Evolutionary conservation across 2,888 invertebrate genomes (phyloP).

Genomic region (Aphrophora alni): DNA sequence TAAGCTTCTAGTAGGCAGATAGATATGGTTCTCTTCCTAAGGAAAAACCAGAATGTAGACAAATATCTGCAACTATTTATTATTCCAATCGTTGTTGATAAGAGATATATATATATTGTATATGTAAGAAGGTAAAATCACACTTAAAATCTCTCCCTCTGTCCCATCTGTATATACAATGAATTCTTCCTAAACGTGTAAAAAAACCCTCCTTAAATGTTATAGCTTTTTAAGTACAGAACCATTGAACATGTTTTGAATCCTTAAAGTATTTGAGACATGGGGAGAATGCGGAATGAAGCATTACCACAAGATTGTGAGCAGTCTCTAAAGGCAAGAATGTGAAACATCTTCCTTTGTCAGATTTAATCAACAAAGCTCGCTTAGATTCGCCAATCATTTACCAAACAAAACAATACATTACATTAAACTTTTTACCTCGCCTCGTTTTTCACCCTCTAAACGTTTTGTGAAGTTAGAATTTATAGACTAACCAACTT

Average conservation of each 20-base stretch:
- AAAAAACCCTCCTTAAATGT: too few relatives aligned
- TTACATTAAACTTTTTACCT: background rate
- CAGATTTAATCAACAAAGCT: background rate
- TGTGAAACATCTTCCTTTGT: slow-evolving; percentile 6
- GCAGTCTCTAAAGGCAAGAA: background rate
- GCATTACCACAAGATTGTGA: background rate
- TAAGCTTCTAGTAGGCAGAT: too few relatives aligned
- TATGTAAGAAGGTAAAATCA: too few relatives aligned
- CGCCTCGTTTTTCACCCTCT: background rate
- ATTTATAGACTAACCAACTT: background rate
- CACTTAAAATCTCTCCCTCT: too few relatives aligned
- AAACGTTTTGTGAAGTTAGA: background rate
- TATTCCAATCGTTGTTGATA: too few relatives aligned
- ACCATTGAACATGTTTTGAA: background rate
- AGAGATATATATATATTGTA: too few relatives aligned
- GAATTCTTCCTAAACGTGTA: too few relatives aligned
- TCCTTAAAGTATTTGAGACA: background rate
- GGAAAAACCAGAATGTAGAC: too few relatives aligned
- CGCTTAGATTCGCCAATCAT: background rate
- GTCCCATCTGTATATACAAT: too few relatives aligned
- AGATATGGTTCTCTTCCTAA: too few relatives aligned
- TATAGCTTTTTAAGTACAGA: background rate
- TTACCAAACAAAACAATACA: background rate
- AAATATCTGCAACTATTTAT: too few relatives aligned
- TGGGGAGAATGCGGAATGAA: background rate